Conservation (phyloP, 2,888 invertebrate species). For the Epiperipatus broadwayi region DNA sequence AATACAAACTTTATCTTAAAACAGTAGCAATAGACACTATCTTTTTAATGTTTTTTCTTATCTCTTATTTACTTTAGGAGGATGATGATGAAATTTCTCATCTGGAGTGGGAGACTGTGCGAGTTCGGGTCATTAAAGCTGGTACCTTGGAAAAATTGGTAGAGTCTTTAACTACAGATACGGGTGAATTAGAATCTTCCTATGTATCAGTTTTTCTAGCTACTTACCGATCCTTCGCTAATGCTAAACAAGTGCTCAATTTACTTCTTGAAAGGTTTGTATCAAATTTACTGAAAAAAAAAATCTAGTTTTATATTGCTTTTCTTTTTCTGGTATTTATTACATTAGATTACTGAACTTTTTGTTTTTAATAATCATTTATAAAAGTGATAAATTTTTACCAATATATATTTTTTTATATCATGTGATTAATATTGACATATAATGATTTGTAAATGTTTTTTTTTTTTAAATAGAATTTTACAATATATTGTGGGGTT, state of each 20-base stretch:
- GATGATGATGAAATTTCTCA: constrained; percentile 55
- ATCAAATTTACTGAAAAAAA: no score
- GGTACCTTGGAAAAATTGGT: constrained; percentile 82
- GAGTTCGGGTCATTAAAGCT: constrained; percentile 82
- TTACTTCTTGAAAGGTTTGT: constrained; percentile 43
- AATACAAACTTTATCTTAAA: constrained; percentile 15
- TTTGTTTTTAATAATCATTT: no score
- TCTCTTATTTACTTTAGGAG: constrained; percentile 13
- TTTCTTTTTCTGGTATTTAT: no score
- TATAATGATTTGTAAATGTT: no score
- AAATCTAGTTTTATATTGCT: no score
- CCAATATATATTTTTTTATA: no score
- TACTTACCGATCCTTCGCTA: constrained; percentile 78
- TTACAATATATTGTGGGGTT: no score
- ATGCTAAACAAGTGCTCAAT: constrained; percentile 61
- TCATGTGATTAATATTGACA: no score
- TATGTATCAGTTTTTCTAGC: constrained; percentile 94
- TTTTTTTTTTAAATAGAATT: no score
- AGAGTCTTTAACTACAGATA: constrained; percentile 77
- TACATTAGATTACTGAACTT: no score
- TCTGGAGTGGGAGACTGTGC: constrained; percentile 95
- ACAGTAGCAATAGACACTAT: constrained; percentile 13
- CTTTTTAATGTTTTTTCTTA: not conserved
- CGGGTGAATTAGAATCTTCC: constrained; percentile 87
- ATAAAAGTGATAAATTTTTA: no score